Percentiles rank a stretch among this genome's conserved stretches.
Conservation (phyloP, 2,113 vertebrate genomes). For the mouse (Mus musculus) region GRCm39 chr11:71740501-71741000, state of each 20-base stretch:
- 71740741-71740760: neutral
- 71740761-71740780: neutral
- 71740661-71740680: neutral
- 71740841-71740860: neutral
- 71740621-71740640: neutral
- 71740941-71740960: neutral
- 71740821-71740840: neutral
- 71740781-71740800: neutral
- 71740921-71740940: neutral
- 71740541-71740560: neutral
- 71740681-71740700: neutral
- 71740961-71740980: neutral
- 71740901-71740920: neutral
- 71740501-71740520: neutral
- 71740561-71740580: neutral
- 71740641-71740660: neutral
- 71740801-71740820: neutral
- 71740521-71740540: neutral
- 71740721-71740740: neutral
- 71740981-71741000: neutral
- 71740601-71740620: neutral
- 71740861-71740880: neutral
- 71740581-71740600: neutral
- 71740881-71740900: neutral
- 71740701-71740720: neutral